phyloP scores from a whole-genome alignment of 2,888 invertebrate genomes.

The Melipona bicolor region DNA sequence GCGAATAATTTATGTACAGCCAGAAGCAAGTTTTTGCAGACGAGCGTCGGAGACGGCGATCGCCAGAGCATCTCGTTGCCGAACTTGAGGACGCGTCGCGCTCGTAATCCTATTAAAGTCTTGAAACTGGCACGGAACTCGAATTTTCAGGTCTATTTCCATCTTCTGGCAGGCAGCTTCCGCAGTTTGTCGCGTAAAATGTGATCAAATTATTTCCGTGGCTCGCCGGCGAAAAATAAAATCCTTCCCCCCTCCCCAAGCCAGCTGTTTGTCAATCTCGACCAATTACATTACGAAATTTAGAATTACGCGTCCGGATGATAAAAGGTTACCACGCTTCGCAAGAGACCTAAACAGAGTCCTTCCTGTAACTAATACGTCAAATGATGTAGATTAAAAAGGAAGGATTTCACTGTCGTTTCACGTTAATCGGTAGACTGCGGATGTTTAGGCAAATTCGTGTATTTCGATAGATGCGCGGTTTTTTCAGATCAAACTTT shows the following conservation, averaged over 20 bases:
- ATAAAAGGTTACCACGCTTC: too few species aligned
- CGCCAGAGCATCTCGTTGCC: conserved; percentile 55
- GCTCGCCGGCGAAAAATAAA: conserved; percentile 17
- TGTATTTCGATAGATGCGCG: too few species aligned
- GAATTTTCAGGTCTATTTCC: conserved; percentile 55
- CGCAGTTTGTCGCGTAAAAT: conserved; percentile 33
- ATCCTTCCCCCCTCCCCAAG: neutral
- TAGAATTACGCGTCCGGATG: too few species aligned
- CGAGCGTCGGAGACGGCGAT: conserved; percentile 42
- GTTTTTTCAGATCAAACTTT: too few species aligned
- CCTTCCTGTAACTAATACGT: neutral
- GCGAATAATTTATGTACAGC: conserved; percentile 29
- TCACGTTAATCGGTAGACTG: neutral
- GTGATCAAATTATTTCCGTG: conserved; percentile 37
- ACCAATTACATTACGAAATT: neutral
- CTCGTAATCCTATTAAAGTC: conserved; percentile 73
- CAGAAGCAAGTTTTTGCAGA: conserved; percentile 12
- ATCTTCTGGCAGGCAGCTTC: conserved; percentile 40
- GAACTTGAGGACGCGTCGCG: conserved; percentile 55
- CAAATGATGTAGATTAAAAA: neutral
- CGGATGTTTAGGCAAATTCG: neutral
- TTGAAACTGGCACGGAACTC: conserved; percentile 66
- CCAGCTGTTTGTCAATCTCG: neutral
- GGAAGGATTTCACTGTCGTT: too few species aligned
- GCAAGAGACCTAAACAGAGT: neutral